Evolutionary conservation across 2,888 invertebrate genomes (phyloP), one percentile per base, ranked within the genome.

Genomic region (Eugnorisma glareosa): DNA sequence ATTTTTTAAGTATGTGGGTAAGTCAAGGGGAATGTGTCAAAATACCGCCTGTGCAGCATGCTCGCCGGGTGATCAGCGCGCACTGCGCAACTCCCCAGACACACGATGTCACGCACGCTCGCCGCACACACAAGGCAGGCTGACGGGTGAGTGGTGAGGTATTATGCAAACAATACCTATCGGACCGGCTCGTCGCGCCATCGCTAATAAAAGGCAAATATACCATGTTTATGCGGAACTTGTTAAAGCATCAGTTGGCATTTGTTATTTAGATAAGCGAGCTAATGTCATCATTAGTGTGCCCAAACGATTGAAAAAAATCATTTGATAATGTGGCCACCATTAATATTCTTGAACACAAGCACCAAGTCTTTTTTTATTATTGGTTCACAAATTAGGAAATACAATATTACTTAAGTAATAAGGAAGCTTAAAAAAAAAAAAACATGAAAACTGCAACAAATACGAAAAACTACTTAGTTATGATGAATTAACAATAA

Each of bases 41-140:
- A 82, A 77, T 91, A 87, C 92, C 92, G 90, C 91, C 87, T 67
- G 73, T 81, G 77, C 76, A 82, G 86, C 93, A 95, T 96, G 96
- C 73, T 92, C 74, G 90, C 96, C 96, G 91, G 92, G 96, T 96
- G 91, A 87, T 86, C 94, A 95, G 95, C 96, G 96, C 96, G 96
- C 95, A 96, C 95, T 96, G 96, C 96, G 96, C 96, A 96, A 96
- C 96, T 96, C 96, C 94, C 95, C 93, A 93, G 95, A 95, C 94
- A 94, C 92, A 93, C 92, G 92, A 95, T 95, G 95, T 95, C 94
- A 94, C 90, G 90, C 90, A 91, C 92, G 92, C 90, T 75, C 57
- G 40, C 66, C 69, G 82, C 77, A 85, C 82, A 86, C 81, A 85
- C 84, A 79, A 81, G 68, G 86, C 90, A 91, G 87, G 89, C 87